Conservation (phyloP, 2,797 vertebrate species). For the Pseudomugil gertrudae region DNA sequence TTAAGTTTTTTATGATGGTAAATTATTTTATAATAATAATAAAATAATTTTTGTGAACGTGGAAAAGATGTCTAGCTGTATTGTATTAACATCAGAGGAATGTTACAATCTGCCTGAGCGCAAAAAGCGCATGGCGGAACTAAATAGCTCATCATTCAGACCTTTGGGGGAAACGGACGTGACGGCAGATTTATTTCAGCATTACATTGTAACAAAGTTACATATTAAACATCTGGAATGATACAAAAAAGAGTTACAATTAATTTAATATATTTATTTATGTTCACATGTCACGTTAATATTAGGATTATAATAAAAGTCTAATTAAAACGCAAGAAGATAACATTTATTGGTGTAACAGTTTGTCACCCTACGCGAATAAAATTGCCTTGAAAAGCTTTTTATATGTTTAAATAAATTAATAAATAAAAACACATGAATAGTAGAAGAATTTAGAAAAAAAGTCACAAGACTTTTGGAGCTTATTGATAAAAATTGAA, state of each 20-base stretch:
- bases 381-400: not conserved
- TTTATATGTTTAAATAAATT: no score
- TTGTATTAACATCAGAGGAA: rapidly evolving
- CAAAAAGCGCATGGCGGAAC: not conserved
- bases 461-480: not conserved
- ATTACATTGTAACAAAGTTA: no score
- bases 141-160: not conserved
- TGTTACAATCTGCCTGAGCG: not conserved
- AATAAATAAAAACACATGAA: not conserved
- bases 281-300: no score
- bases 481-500: not conserved
- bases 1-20: not conserved
- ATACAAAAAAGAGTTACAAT: no score
- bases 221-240: no score
- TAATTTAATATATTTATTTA: no score
- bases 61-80: not conserved
- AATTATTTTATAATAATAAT: not conserved
- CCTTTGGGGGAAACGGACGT: not conserved
- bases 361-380: not conserved
- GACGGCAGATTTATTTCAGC: not conserved
- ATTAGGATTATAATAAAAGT: not conserved
- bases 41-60: not conserved
- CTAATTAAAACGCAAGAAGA: not conserved
- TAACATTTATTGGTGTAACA: not conserved
- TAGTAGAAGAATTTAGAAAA: not conserved